These are phyloP conservation scores for Meteorus sp. DNA, from an alignment of 1,140 invertebrate genomes.

Conservation along the genomic window DNA sequence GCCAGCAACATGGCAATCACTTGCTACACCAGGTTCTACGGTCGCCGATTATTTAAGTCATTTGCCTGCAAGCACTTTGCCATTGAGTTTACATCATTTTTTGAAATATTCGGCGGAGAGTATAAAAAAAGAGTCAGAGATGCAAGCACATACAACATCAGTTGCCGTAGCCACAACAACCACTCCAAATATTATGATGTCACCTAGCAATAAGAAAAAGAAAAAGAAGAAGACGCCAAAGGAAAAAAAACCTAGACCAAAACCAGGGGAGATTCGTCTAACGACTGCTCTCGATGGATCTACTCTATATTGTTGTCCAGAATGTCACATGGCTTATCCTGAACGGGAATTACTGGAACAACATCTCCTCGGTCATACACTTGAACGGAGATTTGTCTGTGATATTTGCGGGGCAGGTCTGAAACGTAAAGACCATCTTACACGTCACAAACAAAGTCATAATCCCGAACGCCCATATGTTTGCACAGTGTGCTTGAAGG, in stretches of 20 bases:
- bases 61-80: slow-evolving; percentile 72
- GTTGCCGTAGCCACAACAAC: slow-evolving; percentile 61
- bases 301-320: slow-evolving; percentile 81
- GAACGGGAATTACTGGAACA: slow-evolving; percentile 80
- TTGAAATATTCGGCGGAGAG: slow-evolving; percentile 80
- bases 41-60: slow-evolving; percentile 82
- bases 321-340: slow-evolving; percentile 84
- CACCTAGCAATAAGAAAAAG: slow-evolving; percentile 71
- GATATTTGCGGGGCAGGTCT: slow-evolving; percentile 83
- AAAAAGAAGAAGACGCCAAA: slow-evolving; percentile 81
- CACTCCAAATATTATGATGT: slow-evolving; percentile 57
- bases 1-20: slow-evolving; percentile 71
- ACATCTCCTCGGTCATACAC: slow-evolving; percentile 78
- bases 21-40: slow-evolving; percentile 72
- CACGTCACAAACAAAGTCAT: slow-evolving; percentile 79
- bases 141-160: slow-evolving; percentile 61
- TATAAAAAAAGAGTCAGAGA: slow-evolving; percentile 72
- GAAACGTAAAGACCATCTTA: slow-evolving; percentile 80
- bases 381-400: slow-evolving; percentile 79
- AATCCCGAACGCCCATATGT: slow-evolving; percentile 80
- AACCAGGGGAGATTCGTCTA: slow-evolving; percentile 79
- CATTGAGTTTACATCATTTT: slow-evolving; percentile 79
- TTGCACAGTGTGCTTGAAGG: slow-evolving; percentile 81
- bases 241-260: slow-evolving; percentile 78
- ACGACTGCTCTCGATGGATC: slow-evolving; percentile 81